Evolutionary conservation across 2,888 invertebrate species (phyloP).

Genomic region (Margaritifera margaritifera): DNA sequence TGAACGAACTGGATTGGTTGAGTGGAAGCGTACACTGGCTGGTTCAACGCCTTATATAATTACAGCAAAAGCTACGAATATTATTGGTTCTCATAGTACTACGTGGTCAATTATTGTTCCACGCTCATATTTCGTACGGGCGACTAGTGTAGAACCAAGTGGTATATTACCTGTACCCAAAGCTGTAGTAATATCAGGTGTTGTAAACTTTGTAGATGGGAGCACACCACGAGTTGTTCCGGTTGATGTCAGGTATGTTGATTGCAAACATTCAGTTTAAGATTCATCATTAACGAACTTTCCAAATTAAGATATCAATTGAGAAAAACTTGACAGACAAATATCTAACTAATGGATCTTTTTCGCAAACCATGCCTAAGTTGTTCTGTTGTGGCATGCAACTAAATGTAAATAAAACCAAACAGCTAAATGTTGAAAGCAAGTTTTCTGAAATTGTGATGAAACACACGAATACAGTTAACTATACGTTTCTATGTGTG

Average conservation of each 20-base stretch:
- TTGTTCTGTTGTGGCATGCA: no score
- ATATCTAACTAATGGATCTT: no score
- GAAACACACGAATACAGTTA: no score
- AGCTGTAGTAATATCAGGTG: slow-evolving; percentile 16
- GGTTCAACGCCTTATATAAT: slow-evolving; percentile 10
- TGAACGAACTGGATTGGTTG: slow-evolving; percentile 13
- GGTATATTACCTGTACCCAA: slow-evolving; percentile 15
- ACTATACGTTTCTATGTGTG: no score
- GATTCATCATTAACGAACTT: no score
- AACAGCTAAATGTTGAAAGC: no score
- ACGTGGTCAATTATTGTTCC: slow-evolving; percentile 22
- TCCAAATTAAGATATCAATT: no score
- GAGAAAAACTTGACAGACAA: no score
- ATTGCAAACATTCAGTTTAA: no score
- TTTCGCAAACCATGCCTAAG: no score
- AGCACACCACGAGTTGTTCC: slow-evolving; percentile 10
- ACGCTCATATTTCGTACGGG: slow-evolving; percentile 18
- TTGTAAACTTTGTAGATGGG: slow-evolving; percentile 10
- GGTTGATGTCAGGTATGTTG: slow-evolving; percentile 23
- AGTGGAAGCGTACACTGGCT: slow-evolving; percentile 21
- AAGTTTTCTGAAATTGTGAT: no score
- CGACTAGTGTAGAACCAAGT: slow-evolving; percentile 9
- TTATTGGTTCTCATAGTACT: slow-evolving; percentile 16
- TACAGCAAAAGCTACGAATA: slow-evolving; percentile 16
- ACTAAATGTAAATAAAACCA: no score